phyloP scores from a whole-genome alignment of 2,113 vertebrate species.

The Pygoscelis antarcticus region DNA sequence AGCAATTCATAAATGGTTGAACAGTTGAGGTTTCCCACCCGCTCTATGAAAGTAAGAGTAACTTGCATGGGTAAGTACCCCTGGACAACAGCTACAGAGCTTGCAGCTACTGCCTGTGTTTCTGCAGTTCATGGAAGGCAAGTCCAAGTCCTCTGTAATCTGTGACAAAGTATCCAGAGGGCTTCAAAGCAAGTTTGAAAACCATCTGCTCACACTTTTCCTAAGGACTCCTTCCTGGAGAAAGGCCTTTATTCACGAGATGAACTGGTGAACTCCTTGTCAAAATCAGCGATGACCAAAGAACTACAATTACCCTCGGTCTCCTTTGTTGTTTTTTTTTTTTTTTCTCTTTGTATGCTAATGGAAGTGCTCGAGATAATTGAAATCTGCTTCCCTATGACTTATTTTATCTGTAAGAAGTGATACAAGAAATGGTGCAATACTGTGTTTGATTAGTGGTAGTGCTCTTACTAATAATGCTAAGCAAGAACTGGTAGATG shows the following conservation, averaged over 20 bases:
- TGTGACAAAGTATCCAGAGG: not conserved
- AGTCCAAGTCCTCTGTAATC: not conserved
- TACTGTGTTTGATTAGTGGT: not conserved
- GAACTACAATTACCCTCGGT: not conserved
- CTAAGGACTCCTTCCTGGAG: not conserved
- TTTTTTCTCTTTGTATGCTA: not conserved
- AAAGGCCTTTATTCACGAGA: not conserved
- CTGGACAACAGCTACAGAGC: not conserved
- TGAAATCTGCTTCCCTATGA: not conserved
- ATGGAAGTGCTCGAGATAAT: not conserved
- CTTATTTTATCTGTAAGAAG: not conserved
- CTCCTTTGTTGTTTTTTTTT: not conserved
- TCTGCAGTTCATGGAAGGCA: not conserved
- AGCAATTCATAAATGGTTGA: not conserved
- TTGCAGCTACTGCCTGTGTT: not conserved
- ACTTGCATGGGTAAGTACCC: not conserved
- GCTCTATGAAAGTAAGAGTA: not conserved
- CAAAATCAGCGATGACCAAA: not conserved
- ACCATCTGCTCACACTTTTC: not conserved
- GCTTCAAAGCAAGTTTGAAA: not conserved
- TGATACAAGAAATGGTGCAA: not conserved
- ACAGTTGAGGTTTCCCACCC: not conserved
- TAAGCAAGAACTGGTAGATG: not conserved
- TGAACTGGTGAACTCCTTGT: not conserved
- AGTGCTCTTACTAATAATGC: not conserved